Evolutionary conservation across 2,888 invertebrate genomes (phyloP).

Genomic region (Pseudococcus longispinus): DNA sequence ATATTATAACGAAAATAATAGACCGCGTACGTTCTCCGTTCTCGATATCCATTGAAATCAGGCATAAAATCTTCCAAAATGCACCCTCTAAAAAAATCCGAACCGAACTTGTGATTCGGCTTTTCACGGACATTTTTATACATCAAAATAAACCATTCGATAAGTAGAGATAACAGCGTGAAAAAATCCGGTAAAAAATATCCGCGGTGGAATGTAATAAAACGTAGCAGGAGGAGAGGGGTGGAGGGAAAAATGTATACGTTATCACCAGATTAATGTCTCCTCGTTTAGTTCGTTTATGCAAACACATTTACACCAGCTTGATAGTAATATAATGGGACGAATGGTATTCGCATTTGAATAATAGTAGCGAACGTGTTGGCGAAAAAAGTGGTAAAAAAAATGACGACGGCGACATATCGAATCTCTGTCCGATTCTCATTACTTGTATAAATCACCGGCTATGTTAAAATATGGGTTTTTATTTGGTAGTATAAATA

Average conservation of each 20-base stretch:
- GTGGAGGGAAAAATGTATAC: neutral
- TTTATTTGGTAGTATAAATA: neutral
- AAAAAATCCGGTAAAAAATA: conserved; percentile 6
- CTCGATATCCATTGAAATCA: neutral
- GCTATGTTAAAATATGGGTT: neutral
- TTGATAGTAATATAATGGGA: conserved; percentile 7
- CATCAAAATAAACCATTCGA: neutral
- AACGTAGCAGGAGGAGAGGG: neutral
- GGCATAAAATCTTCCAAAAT: neutral
- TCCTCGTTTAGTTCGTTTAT: conserved; percentile 22
- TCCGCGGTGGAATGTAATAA: neutral
- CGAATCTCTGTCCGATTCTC: conserved; percentile 32
- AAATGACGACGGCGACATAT: neutral
- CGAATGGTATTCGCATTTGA: conserved; percentile 18
- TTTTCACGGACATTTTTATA: neutral
- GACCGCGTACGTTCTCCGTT: neutral
- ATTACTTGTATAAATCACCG: conserved; percentile 9
- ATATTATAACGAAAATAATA: neutral
- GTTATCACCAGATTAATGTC: conserved; percentile 31
- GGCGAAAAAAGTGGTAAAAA: too few relatives aligned
- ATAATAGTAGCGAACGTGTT: neutral
- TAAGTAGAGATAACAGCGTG: neutral
- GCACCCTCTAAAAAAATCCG: neutral
- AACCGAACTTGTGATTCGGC: neutral
- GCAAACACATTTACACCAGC: conserved; percentile 33